Base-by-base conservation (phyloP, 2,113 vertebrate genomes). In the Lampris incognitus region DNA sequence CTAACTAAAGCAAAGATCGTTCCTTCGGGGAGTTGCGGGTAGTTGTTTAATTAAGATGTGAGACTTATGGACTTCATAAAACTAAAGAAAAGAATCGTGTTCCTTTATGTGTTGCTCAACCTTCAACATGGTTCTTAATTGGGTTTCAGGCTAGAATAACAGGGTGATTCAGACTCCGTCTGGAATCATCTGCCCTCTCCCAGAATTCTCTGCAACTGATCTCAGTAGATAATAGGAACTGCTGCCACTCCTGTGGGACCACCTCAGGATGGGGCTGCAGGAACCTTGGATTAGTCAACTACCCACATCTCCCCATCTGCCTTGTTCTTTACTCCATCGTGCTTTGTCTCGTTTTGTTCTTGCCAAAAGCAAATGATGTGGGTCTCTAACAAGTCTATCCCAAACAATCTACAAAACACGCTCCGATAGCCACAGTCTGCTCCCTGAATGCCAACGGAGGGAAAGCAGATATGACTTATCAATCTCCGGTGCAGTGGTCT, bases 281-380 rank as follows among this genome's bases (percentile, higher is more conserved):
- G 69, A 81, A 48, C 74, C 79, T 9, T 41, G 86, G 79, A 90
- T 92, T 85, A 89, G 85, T 87, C 87, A 88, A 89, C 76, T 77
- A 76, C 84, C 90, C 72, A 48, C 85, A 89, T 89, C 79, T 85
- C 74, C 52, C 76, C 66, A 60, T 90, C 88, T 69, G 68, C 67
- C 74, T 88, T 76, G 51, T 82, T 56, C 66, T 76, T 82, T 87
- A 66, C 70, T 50, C 81, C 68, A 60, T 89, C 78, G 82, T 84
- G 88, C 89, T 91, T 91, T 92, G 87, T 92, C 89, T 92, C 78
- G 74, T 86, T 91, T 89, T 88, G 66, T 92, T 92, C 82, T 87
- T 83, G 82, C 67, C 69, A 78, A 49, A 85, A 44, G 78, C 80
- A 69, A 88, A 81, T 81, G 78, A 66, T 72, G 85, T 74, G 83